These are phyloP conservation scores for Anolis carolinensis DNA, from an alignment of 2,113 vertebrate genomes.

Conservation along the genomic window DNA sequence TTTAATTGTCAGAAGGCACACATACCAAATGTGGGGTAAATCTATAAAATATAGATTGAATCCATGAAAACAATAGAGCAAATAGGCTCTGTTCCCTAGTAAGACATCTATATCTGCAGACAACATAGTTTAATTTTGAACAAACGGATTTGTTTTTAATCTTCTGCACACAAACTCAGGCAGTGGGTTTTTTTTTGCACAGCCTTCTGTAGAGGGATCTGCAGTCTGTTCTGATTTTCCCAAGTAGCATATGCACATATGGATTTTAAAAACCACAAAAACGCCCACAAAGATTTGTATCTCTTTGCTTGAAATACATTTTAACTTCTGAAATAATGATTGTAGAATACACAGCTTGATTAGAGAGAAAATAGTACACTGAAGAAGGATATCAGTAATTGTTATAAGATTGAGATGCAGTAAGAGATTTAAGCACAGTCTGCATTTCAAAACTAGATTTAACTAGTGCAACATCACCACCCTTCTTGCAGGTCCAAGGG, in stretches of 20 bases:
- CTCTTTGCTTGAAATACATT: slow-evolving; percentile 1
- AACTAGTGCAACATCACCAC: not conserved
- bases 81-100: not conserved
- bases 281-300: no score
- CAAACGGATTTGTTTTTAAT: not conserved
- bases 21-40: slow-evolving; percentile 31
- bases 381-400: not conserved
- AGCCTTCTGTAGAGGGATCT: not conserved
- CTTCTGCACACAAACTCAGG: rapidly evolving
- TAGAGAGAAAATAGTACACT: not conserved
- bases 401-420: not conserved
- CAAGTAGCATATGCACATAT: not conserved
- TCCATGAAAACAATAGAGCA: not conserved
- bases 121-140: not conserved
- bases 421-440: not conserved
- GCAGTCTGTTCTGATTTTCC: not conserved
- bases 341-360: not conserved
- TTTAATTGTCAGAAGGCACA: slow-evolving; percentile 36
- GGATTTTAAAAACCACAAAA: not conserved
- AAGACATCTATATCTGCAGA: slow-evolving; percentile 17
- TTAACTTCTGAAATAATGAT: slow-evolving; percentile 2
- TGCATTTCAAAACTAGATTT: not conserved
- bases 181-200: not conserved
- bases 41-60: slow-evolving; percentile 22
- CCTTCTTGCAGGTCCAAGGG: not conserved